Conservation (phyloP, 2,888 invertebrate genomes). For the Proisotoma minuta region DNA sequence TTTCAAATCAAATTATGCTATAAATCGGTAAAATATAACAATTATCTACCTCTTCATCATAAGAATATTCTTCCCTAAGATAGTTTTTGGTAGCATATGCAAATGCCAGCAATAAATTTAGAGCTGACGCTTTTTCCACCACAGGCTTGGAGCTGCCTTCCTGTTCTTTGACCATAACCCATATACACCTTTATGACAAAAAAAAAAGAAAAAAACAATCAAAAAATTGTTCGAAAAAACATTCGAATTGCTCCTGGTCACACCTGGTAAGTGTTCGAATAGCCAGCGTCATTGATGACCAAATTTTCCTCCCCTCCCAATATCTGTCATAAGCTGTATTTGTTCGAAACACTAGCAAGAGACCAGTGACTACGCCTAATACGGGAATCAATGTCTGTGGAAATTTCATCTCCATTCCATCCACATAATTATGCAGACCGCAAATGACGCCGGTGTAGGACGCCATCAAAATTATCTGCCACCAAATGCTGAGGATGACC, state of each 20-base stretch:
- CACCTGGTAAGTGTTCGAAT: conserved; percentile 40
- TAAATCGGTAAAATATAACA: neutral
- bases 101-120: conserved; percentile 27
- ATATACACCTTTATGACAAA: no score
- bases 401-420: conserved; percentile 28
- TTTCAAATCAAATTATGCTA: neutral
- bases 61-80: conserved; percentile 25
- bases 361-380: conserved; percentile 40
- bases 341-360: conserved; percentile 44
- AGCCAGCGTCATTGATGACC: conserved; percentile 21
- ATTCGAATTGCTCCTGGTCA: no score
- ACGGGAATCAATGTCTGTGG: conserved; percentile 23
- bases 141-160: conserved; percentile 19
- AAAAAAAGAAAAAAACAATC: no score
- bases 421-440: conserved; percentile 24
- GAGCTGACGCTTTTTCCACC: conserved; percentile 39
- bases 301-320: conserved; percentile 38
- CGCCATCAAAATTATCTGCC: conserved; percentile 22
- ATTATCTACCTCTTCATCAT: conserved; percentile 12
- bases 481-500: conserved; percentile 32
- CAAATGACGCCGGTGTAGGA: conserved; percentile 24
- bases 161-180: conserved; percentile 31
- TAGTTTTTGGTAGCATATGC: conserved; percentile 24
- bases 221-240: no score
- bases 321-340: conserved; percentile 46